These are phyloP conservation scores for Notodromas monacha DNA, from an alignment of 2,888 invertebrate genomes.

Conservation along the genomic window DNA sequence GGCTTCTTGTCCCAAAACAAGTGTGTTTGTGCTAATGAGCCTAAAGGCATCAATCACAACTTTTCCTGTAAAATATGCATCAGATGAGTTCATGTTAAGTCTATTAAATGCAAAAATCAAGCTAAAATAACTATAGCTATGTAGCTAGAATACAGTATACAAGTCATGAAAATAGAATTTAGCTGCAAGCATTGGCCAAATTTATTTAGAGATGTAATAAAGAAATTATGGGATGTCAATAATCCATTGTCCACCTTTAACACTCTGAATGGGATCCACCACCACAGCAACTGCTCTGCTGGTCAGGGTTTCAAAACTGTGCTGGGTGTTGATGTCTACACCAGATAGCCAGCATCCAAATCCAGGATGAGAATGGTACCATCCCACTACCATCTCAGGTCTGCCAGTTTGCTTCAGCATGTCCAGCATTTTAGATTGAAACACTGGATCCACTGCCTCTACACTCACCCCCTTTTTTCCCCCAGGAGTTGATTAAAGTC, in stretches of 20 bases:
- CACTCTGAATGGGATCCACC: constrained; percentile 95
- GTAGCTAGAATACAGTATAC: no score
- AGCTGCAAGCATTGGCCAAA: neutral
- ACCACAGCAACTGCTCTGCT: constrained; percentile 96
- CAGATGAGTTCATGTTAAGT: no score
- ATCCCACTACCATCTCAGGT: constrained; percentile 97
- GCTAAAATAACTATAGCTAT: no score
- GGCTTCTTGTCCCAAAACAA: constrained; percentile 93
- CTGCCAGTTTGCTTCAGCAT: constrained; percentile 94
- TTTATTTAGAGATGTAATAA: constrained; percentile 10
- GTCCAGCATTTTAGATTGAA: constrained; percentile 93
- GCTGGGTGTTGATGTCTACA: constrained; percentile 97
- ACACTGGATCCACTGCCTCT: constrained; percentile 97
- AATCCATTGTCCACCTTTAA: constrained; percentile 82
- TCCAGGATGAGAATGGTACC: constrained; percentile 96
- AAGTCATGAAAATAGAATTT: no score
- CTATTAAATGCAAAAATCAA: no score
- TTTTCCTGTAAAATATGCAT: constrained; percentile 27
- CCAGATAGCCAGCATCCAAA: constrained; percentile 97
- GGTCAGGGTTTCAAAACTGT: constrained; percentile 89
- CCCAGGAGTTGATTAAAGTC: constrained; percentile 9
- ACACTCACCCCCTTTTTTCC: constrained; percentile 94
- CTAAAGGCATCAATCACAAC: constrained; percentile 99
- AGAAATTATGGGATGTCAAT: no score
- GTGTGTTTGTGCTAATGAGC: constrained; percentile 92